phyloP scores from a whole-genome alignment of 1,140 invertebrate genomes.

The Aleiodes sp. region DNA sequence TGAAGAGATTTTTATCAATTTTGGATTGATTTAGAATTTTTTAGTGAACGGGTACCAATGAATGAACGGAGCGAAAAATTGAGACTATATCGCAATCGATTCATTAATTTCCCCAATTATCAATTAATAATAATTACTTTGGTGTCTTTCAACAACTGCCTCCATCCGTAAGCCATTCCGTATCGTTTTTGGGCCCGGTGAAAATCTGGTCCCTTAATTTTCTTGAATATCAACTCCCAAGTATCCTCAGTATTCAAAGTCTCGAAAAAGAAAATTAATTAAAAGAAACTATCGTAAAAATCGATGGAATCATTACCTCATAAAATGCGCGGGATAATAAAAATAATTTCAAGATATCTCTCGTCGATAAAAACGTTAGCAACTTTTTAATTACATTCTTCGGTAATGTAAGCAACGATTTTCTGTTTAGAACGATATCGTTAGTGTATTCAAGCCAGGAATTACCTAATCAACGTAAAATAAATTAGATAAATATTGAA shows the following conservation, averaged over 20 bases:
- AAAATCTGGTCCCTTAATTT: slow-evolving; percentile 23
- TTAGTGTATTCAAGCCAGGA: slow-evolving; percentile 40
- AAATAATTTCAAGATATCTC: slow-evolving; percentile 54
- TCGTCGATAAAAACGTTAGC: slow-evolving; percentile 44
- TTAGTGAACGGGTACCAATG: too few relatives aligned
- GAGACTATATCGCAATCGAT: too few relatives aligned
- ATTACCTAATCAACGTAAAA: slow-evolving; percentile 37
- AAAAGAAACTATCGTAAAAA: not conserved
- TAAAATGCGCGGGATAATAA: slow-evolving; percentile 51
- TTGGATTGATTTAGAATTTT: too few relatives aligned
- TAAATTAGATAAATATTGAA: not conserved
- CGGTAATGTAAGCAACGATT: slow-evolving; percentile 47
- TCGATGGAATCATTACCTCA: slow-evolving; percentile 48
- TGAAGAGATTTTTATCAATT: too few relatives aligned
- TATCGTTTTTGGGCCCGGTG: slow-evolving; percentile 24
- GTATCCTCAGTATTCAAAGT: slow-evolving; percentile 48
- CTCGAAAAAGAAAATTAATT: slow-evolving; percentile 33
- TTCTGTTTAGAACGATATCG: slow-evolving; percentile 36
- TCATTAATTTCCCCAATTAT: too few relatives aligned
- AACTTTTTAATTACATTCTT: slow-evolving; percentile 44
- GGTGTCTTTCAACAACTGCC: slow-evolving; percentile 41
- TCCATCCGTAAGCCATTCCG: slow-evolving; percentile 42
- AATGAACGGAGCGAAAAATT: too few relatives aligned
- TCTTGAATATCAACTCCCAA: slow-evolving; percentile 54
- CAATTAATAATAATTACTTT: slow-evolving; percentile 32